phyloP scores from a whole-genome alignment of 2,888 invertebrate species.

The Lypha dubia region DNA sequence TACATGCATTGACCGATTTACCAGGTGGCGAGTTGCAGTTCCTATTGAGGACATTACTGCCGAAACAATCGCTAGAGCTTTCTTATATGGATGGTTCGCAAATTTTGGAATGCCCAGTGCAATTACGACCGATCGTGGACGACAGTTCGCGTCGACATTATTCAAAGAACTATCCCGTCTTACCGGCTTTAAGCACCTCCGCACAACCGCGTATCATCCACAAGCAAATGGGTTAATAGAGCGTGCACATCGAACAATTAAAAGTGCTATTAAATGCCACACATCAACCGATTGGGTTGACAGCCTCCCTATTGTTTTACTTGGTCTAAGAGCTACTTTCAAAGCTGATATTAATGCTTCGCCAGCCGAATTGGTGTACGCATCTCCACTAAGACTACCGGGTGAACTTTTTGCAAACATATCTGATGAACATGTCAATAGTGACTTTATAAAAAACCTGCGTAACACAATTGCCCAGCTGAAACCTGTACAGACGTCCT shows the following conservation, averaged over 20 bases:
- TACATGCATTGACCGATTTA: too few relatives aligned
- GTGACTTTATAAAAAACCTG: too few relatives aligned
- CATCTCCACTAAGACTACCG: conserved; percentile 65
- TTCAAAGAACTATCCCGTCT: conserved; percentile 55
- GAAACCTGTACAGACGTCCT: neutral
- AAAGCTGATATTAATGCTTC: conserved; percentile 73
- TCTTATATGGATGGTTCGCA: conserved; percentile 12
- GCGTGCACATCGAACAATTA: conserved; percentile 64
- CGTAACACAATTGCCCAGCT: too few relatives aligned
- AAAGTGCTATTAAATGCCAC: conserved; percentile 60
- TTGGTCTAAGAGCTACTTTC: conserved; percentile 44
- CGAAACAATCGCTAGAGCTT: neutral
- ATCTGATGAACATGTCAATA: conserved; percentile 1
- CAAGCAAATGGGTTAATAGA: conserved; percentile 70
- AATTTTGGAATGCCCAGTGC: conserved; percentile 58
- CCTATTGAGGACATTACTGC: conserved; percentile 23
- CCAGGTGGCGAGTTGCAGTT: conserved; percentile 4
- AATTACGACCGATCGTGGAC: conserved; percentile 65
- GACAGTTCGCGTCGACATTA: conserved; percentile 67
- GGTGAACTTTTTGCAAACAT: conserved; percentile 67
- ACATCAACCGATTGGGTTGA: conserved; percentile 65
- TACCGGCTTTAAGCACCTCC: conserved; percentile 56
- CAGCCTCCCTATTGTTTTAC: conserved; percentile 46
- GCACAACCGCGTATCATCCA: conserved; percentile 67
- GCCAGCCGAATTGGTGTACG: conserved; percentile 77